Evolutionary conservation across 2,797 vertebrate species (phyloP), one percentile per base, ranked within the genome.

Genomic region (Picus viridis): DNA sequence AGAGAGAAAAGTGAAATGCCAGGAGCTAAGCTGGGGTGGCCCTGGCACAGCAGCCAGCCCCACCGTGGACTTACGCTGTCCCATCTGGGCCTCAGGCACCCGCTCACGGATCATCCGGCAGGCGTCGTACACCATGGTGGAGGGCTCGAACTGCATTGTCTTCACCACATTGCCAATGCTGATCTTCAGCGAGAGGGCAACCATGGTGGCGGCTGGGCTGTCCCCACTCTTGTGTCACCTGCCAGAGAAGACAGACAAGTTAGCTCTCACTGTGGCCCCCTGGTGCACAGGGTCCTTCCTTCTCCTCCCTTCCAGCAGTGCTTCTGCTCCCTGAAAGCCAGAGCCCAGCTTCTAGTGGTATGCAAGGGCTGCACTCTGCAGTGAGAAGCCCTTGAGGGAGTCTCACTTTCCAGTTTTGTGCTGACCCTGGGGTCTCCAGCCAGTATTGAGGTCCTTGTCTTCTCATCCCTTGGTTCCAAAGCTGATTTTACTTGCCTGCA

Each of bases 71-170:
- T 99, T 96, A 99, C 99, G 99, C 88, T 99, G 98, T 96, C 99
- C 99, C 19, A 98, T 97, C 89, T 99, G 98, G 1, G 99, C 99
- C 96, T 99, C 99, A 0, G 99, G 99, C 74, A 99, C 99, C 22
- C 99, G 98, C 96, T 99, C 99, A 10, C 99, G 98, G 96, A 99
- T 99, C 90, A 99, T 99, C 22, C 98, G 98, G 94, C 99, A 99
- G 83, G 99, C 99, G 0, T 99, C 99, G 0, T 99, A 99, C 88
- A 99, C 99, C 99, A 99, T 98, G 83, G 99, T 99, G 95, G 99
- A 99, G 16, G 99, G 99, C 97, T 99, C 99, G 13, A 99, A 99
- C 97, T 99, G 99, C 99, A 99, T 99, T 1, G 99, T 99, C 98
- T 99, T 99, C 97, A 99, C 98, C 96, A 99, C 99, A 68, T 99